These are phyloP conservation scores for Hylaeus anthracinus DNA, from an alignment of 1,140 invertebrate genomes.

Conservation along the genomic window DNA sequence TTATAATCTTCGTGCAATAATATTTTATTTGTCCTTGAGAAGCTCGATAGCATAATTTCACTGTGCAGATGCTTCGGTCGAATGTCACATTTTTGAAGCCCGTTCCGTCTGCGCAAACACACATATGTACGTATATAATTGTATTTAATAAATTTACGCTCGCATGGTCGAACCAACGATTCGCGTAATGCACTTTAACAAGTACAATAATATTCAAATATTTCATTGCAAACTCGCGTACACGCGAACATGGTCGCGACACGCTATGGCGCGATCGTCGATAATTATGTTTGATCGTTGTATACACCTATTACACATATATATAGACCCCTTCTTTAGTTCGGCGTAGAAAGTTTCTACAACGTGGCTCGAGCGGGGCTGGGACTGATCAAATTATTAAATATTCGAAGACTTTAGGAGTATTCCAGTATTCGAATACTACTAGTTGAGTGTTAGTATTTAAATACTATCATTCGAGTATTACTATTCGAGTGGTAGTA, in stretches of 20 bases:
- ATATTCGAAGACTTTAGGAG: too few relatives aligned
- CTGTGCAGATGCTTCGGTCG: constrained; percentile 1
- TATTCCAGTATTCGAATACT: too few relatives aligned
- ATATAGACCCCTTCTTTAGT: neutral
- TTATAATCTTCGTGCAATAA: constrained; percentile 21
- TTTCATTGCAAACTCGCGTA: constrained; percentile 3
- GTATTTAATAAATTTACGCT: constrained; percentile 18
- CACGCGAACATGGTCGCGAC: neutral
- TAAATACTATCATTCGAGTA: too few relatives aligned
- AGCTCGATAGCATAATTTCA: constrained; percentile 32
- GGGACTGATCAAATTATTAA: too few relatives aligned
- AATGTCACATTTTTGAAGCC: constrained; percentile 14
- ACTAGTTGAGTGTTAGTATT: too few relatives aligned
- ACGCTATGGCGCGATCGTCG: neutral
- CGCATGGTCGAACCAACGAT: constrained; percentile 1
- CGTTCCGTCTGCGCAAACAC: constrained; percentile 3
- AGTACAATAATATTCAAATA: constrained; percentile 16
- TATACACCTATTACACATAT: neutral
- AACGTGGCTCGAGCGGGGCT: neutral
- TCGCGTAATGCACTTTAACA: constrained; percentile 7
- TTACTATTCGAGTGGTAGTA: too few relatives aligned
- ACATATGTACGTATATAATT: constrained; percentile 18
- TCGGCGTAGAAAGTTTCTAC: neutral
- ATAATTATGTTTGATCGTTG: neutral
- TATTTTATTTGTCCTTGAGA: constrained; percentile 27